phyloP scores from a whole-genome alignment of 2,797 vertebrate genomes.

The Lates japonicus region DNA sequence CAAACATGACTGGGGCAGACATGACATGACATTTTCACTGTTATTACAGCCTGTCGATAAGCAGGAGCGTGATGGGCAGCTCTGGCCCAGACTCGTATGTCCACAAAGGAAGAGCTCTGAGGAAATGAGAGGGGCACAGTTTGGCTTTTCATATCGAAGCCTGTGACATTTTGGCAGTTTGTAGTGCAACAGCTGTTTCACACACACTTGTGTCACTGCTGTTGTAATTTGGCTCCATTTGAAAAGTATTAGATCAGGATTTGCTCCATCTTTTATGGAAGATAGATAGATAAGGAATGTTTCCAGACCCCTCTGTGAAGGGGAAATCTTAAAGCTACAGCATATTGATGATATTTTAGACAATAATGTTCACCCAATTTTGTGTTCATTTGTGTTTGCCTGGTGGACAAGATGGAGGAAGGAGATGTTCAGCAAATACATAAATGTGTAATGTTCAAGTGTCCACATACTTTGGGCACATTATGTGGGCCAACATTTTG shows the following conservation, averaged over 20 bases:
- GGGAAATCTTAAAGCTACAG: too few species aligned
- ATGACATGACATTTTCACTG: slow-evolving; percentile 45
- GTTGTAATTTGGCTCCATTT: neutral
- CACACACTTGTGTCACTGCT: neutral
- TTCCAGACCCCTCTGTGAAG: neutral
- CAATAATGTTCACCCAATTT: too few species aligned
- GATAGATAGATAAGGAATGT: neutral
- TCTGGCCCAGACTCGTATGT: neutral
- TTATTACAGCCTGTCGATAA: slow-evolving; percentile 24
- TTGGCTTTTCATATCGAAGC: neutral
- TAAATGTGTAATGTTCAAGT: neutral
- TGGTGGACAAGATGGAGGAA: too few species aligned
- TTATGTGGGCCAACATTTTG: too few species aligned
- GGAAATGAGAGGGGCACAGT: slow-evolving; percentile 7
- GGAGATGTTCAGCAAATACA: neutral
- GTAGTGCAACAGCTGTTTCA: neutral
- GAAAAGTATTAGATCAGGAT: too few species aligned
- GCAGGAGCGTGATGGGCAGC: neutral
- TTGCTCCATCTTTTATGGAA: neutral
- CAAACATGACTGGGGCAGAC: neutral
- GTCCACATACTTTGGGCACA: neutral
- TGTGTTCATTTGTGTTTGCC: neutral
- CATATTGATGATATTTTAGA: too few species aligned
- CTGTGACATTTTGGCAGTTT: slow-evolving; percentile 4
- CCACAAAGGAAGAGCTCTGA: slow-evolving; percentile 12